Evolutionary conservation across 2,113 vertebrate species (phyloP).

Genomic region (Otus sunia): DNA sequence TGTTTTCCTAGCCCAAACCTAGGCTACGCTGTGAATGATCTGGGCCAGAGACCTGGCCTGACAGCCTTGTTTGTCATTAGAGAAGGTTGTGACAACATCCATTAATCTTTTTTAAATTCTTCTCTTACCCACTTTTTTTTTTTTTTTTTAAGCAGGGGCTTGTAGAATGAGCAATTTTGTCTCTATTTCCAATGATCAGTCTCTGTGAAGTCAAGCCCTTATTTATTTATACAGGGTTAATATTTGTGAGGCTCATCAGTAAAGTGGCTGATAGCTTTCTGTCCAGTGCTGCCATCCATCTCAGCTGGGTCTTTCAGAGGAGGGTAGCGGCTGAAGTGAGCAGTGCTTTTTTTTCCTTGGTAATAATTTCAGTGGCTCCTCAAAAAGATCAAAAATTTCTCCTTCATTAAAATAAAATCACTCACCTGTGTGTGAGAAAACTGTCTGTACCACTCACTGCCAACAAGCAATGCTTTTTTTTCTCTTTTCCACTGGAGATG

Average conservation of each 20-base stretch:
- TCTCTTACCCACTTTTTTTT: slow-evolving; percentile 2
- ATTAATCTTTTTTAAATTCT: slow-evolving; percentile 67
- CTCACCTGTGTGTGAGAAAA: background rate
- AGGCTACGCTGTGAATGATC: slow-evolving; percentile 39
- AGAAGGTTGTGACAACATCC: slow-evolving; percentile 59
- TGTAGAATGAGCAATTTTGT: slow-evolving; percentile 52
- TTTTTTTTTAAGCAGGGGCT: slow-evolving; percentile 19
- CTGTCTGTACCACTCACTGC: background rate
- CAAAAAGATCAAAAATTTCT: background rate
- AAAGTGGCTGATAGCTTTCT: slow-evolving; percentile 23
- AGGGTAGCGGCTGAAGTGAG: background rate
- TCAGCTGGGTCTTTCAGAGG: background rate
- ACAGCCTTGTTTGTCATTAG: slow-evolving; percentile 64
- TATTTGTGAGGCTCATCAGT: slow-evolving; percentile 5
- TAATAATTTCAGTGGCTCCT: background rate
- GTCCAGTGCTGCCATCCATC: slow-evolving; percentile 1
- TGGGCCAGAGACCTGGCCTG: slow-evolving; percentile 43
- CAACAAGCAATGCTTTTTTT: background rate
- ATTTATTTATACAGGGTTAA: slow-evolving; percentile 44
- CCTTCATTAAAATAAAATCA: background rate
- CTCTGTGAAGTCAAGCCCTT: slow-evolving; percentile 32
- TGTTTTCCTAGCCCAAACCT: slow-evolving; percentile 14
- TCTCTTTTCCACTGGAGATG: background rate
- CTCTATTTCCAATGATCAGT: slow-evolving; percentile 51
- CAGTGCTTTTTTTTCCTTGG: background rate